Percentiles rank a stretch among this genome's conserved stretches.
phyloP scores from a whole-genome alignment of 1,140 invertebrate genomes.

The Neomicropteryx cornuta region DNA sequence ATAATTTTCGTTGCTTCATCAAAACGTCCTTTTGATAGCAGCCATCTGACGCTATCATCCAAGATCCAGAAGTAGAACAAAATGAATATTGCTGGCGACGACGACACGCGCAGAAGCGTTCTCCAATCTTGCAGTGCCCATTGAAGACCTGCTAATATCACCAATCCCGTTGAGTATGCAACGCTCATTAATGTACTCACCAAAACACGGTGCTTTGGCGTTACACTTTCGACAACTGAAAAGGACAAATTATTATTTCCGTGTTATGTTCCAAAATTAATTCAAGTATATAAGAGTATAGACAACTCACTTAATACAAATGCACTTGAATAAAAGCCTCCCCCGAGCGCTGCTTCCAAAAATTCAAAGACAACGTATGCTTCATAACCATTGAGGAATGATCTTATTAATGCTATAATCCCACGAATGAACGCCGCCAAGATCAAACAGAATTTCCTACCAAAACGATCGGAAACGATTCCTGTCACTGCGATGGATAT shows the following conservation, averaged over 20 bases:
- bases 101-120: slow-evolving; percentile 50
- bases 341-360: slow-evolving; percentile 21
- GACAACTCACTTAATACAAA: slow-evolving; percentile 34
- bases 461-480: slow-evolving; percentile 49
- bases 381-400: slow-evolving; percentile 33
- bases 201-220: slow-evolving; percentile 58
- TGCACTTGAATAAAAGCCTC: slow-evolving; percentile 31
- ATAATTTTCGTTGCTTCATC: slow-evolving; percentile 43
- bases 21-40: slow-evolving; percentile 56
- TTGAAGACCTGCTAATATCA: slow-evolving; percentile 51
- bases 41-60: slow-evolving; percentile 63
- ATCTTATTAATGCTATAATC: slow-evolving; percentile 27
- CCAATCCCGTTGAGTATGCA: slow-evolving; percentile 61
- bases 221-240: slow-evolving; percentile 68
- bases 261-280: slow-evolving; percentile 3
- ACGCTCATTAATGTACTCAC: slow-evolving; percentile 59
- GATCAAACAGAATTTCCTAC: slow-evolving; percentile 7
- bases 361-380: slow-evolving; percentile 34
- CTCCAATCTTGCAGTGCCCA: slow-evolving; percentile 63
- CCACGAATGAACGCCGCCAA: slow-evolving; percentile 10
- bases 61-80: slow-evolving; percentile 50
- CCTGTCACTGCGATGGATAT: slow-evolving; percentile 53
- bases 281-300: slow-evolving; percentile 4
- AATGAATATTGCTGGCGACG: slow-evolving; percentile 52
- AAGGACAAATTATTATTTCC: slow-evolving; percentile 15